A percentile compares a stretch with the other conserved stretches of the same genome.
Evolutionary conservation across 2,797 vertebrate genomes (phyloP).

Genomic region (Moxostoma hubbsi): DNA sequence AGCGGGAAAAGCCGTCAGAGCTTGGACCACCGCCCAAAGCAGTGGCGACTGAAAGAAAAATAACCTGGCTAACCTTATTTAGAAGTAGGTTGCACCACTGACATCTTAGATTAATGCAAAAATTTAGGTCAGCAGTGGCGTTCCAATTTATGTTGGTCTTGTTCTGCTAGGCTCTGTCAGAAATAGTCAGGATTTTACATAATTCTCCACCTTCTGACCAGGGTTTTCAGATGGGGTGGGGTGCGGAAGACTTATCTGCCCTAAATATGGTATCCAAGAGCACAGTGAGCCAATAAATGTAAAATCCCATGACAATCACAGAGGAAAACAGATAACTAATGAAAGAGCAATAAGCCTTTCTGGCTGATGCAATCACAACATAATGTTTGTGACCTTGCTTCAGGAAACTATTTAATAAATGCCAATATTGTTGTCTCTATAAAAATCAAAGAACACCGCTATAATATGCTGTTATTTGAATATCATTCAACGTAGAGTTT

Average conservation of each 20-base stretch:
- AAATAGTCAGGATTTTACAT: slow-evolving; percentile 48
- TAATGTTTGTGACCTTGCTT: slow-evolving; percentile 47
- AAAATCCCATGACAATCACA: slow-evolving; percentile 43
- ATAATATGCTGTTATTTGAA: slow-evolving; percentile 45
- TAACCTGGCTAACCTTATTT: slow-evolving; percentile 15
- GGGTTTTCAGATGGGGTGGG: neutral
- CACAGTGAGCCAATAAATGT: slow-evolving; percentile 26
- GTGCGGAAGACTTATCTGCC: slow-evolving; percentile 8
- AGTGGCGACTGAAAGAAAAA: slow-evolving; percentile 35
- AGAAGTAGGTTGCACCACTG: slow-evolving; percentile 33
- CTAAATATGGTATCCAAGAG: slow-evolving; percentile 30
- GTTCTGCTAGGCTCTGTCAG: slow-evolving; percentile 25
- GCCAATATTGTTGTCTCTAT: slow-evolving; percentile 15
- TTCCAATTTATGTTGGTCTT: slow-evolving; percentile 19
- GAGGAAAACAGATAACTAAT: slow-evolving; percentile 45
- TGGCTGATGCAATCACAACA: slow-evolving; percentile 41
- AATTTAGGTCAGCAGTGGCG: slow-evolving; percentile 48
- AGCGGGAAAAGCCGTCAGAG: slow-evolving; percentile 48
- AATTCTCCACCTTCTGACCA: slow-evolving; percentile 44
- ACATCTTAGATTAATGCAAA: slow-evolving; percentile 51
- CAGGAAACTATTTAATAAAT: slow-evolving; percentile 48
- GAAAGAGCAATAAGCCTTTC: slow-evolving; percentile 45
- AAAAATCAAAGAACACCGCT: slow-evolving; percentile 39
- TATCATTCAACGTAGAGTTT: slow-evolving; percentile 27
- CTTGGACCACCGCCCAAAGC: slow-evolving; percentile 42